Evolutionary conservation across 2,797 vertebrate species (phyloP), one percentile per base, ranked within the genome.

Genomic region (Ciconia nigra): DNA sequence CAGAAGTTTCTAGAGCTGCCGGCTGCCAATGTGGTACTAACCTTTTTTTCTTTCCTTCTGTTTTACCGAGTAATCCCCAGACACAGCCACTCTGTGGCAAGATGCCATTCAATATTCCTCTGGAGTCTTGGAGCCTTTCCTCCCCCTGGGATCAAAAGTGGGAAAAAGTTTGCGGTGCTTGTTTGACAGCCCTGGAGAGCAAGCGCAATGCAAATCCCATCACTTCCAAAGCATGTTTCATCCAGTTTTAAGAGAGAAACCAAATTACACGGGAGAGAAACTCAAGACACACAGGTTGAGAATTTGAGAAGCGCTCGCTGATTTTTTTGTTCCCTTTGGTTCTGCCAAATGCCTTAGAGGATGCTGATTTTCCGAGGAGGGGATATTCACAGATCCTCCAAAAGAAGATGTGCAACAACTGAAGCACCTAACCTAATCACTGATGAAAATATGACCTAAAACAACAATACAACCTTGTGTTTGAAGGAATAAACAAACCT

Each of bases 301-400:
- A 57, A 10, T 41, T 31, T 5, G 35, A 78, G 39, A 81, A 81
- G 39, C 0, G 0, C 58, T 61, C 1, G 5, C 4, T 8, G 7
- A 28, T 25, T 47, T n/a, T 41, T 69, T 41, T 58, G 11, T 15
- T 44, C 54, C 44, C 73, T 49, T 37, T 13, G 7, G 66, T 54
- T 83, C 42, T 51, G 54, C 37, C 8, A 2, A 76, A 55, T 20
- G 14, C 77, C 35, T 59, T 7, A 9, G 11, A 77, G 8, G 26
- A 85, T 8, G 5, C 28, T 0, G 0, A 4, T 37, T 63, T 94
- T 67, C 13, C 0, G 3, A 51, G 26, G 24, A 57, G 12, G 7
- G 15, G 25, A 76, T 55, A 49, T 49, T 61, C 28, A 37, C 26
- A 78, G 65, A 51, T 59, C 33, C 51, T 83, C 66, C 65, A 73